These are phyloP conservation scores for Torymus aiolomorphi DNA, from an alignment of 2,888 invertebrate genomes.

Conservation along the genomic window DNA sequence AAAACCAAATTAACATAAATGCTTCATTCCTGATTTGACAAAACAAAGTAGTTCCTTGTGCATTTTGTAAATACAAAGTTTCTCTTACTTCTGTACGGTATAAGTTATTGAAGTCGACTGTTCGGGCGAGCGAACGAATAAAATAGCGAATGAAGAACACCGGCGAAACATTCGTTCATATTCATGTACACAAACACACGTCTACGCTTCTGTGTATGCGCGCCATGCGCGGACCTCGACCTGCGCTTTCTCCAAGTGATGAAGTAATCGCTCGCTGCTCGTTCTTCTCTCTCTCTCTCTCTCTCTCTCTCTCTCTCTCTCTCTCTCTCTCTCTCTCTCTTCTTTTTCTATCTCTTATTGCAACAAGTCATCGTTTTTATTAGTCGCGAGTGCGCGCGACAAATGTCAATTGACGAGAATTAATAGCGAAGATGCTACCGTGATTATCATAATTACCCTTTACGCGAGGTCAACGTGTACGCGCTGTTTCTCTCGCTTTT, in stretches of 20 bases:
- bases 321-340: not conserved
- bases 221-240: conserved; percentile 23
- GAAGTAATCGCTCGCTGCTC: conserved; percentile 47
- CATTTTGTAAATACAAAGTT: conserved; percentile 34
- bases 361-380: conserved; percentile 44
- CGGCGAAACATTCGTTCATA: conserved; percentile 1
- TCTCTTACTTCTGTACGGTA: not conserved
- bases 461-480: conserved; percentile 11
- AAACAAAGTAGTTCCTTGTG: not conserved
- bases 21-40: conserved; percentile 28
- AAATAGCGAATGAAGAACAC: conserved; percentile 26
- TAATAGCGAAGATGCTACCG: conserved; percentile 53
- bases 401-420: conserved; percentile 51
- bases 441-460: conserved; percentile 52
- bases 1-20: conserved; percentile 11
- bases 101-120: conserved; percentile 34
- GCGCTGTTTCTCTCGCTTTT: not conserved
- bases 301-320: conserved; percentile 13
- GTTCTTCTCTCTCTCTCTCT: conserved; percentile 4
- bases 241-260: conserved; percentile 54
- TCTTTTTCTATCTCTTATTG: not conserved
- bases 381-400: conserved; percentile 23
- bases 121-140: not conserved
- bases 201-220: too few species aligned
- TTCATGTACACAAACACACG: conserved; percentile 5